phyloP scores from a whole-genome alignment of 1,140 invertebrate species.

The Lysiphlebus fabarum region DNA sequence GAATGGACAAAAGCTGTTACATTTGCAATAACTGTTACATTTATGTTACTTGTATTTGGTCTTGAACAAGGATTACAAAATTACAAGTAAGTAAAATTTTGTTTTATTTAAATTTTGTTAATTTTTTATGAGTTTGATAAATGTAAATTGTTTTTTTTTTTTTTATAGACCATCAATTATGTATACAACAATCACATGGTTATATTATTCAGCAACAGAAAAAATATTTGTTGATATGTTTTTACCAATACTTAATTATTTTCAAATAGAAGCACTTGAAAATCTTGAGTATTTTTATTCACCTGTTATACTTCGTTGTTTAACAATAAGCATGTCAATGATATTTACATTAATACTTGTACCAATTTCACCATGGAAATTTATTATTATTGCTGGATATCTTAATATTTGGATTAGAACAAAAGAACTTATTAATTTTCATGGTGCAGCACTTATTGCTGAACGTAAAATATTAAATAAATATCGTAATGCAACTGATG shows the following conservation, averaged over 20 bases:
- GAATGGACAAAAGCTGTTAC: constrained; percentile 81
- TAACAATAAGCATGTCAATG: constrained; percentile 57
- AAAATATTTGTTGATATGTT: constrained; percentile 67
- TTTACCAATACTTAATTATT: constrained; percentile 55
- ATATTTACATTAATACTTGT: constrained; percentile 57
- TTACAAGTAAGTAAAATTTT: constrained; percentile 53
- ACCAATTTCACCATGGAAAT: constrained; percentile 58
- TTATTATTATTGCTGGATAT: constrained; percentile 62
- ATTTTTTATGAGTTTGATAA: too few species aligned
- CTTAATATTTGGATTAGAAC: constrained; percentile 66
- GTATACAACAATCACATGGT: constrained; percentile 65
- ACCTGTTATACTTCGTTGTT: constrained; percentile 61
- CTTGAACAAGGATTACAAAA: constrained; percentile 72
- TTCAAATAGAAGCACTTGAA: constrained; percentile 64
- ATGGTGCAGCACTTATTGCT: constrained; percentile 55
- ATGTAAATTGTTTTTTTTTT: constrained; percentile 3
- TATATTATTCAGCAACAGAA: constrained; percentile 72
- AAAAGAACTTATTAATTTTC: constrained; percentile 61
- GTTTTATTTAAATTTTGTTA: too few species aligned
- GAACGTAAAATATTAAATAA: constrained; percentile 62
- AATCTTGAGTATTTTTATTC: constrained; percentile 66
- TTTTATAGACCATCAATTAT: constrained; percentile 56
- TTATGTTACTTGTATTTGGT: constrained; percentile 71
- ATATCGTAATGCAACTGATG: constrained; percentile 63
- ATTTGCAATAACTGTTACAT: constrained; percentile 75